phyloP scores from a whole-genome alignment of 2,888 invertebrate species.

The Perizoma flavofasciatum region DNA sequence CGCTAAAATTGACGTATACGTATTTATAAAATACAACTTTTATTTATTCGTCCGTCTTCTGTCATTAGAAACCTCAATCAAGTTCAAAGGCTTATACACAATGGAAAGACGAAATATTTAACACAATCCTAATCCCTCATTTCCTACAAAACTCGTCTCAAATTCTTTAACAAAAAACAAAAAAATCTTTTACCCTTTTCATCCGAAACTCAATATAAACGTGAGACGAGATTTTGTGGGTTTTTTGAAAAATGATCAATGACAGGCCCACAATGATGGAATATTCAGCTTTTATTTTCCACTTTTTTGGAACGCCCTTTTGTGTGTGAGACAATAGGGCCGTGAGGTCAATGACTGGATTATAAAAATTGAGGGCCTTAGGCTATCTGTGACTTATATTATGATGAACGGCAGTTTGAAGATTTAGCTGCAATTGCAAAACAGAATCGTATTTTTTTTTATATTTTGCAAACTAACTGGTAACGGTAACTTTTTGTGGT shows the following conservation, averaged over 20 bases:
- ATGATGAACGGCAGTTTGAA: slow-evolving; percentile 2
- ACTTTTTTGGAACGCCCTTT: slow-evolving; percentile 52
- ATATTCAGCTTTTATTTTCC: slow-evolving; percentile 59
- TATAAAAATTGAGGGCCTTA: slow-evolving; percentile 31
- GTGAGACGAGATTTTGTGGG: slow-evolving; percentile 60
- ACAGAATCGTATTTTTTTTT: background rate
- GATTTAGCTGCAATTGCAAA: background rate
- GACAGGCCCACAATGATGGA: slow-evolving; percentile 76
- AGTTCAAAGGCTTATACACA: slow-evolving; percentile 8
- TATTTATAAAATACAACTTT: slow-evolving; percentile 9
- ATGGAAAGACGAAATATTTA: slow-evolving; percentile 25
- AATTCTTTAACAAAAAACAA: slow-evolving; percentile 37
- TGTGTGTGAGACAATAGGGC: slow-evolving; percentile 69
- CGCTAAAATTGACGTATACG: background rate
- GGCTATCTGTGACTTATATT: slow-evolving; percentile 9
- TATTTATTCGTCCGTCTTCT: slow-evolving; percentile 7
- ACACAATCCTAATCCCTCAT: slow-evolving; percentile 35
- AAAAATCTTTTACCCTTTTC: slow-evolving; percentile 50
- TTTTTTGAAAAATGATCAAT: slow-evolving; percentile 82
- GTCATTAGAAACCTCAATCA: slow-evolving; percentile 16
- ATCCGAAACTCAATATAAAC: slow-evolving; percentile 64
- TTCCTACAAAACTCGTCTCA: slow-evolving; percentile 37
- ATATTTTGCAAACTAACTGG: too few species aligned
- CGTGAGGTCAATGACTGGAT: slow-evolving; percentile 58
- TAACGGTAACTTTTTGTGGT: too few species aligned